These are phyloP conservation scores for Athalia cordata DNA, from an alignment of 2,888 invertebrate genomes.

Conservation along the genomic window DNA sequence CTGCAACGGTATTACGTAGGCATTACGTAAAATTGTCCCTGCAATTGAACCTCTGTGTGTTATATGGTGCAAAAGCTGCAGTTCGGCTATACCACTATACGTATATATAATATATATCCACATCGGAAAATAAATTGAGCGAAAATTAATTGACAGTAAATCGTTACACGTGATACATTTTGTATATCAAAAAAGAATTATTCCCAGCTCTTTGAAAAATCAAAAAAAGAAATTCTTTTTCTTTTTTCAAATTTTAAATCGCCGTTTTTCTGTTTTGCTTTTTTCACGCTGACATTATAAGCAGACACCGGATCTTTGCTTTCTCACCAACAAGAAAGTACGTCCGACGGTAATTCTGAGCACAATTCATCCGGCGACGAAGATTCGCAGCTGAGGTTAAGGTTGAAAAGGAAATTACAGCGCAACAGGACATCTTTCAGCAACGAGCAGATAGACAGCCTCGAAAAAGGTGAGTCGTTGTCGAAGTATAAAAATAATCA, in stretches of 20 bases:
- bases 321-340: slow-evolving; percentile 79
- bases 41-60: too few relatives aligned
- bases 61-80: too few relatives aligned
- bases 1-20: not conserved
- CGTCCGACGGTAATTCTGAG: slow-evolving; percentile 92
- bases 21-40: too few relatives aligned
- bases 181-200: not conserved
- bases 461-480: slow-evolving; percentile 91
- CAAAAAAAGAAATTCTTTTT: too few relatives aligned
- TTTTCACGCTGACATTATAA: slow-evolving; percentile 50
- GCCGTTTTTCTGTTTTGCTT: slow-evolving; percentile 5
- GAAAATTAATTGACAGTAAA: slow-evolving; percentile 2
- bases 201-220: not conserved
- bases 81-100: too few relatives aligned
- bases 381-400: slow-evolving; percentile 93
- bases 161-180: not conserved
- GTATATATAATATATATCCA: too few relatives aligned
- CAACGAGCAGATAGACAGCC: slow-evolving; percentile 98
- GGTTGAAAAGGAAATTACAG: slow-evolving; percentile 96
- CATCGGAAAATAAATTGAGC: not conserved
- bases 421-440: slow-evolving; percentile 98
- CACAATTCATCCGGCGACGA: slow-evolving; percentile 93
- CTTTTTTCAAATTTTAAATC: not conserved
- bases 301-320: slow-evolving; percentile 71
- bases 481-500: not conserved